Base-by-base conservation (phyloP, 2,888 invertebrate species). In the Rotaria sp. region DNA sequence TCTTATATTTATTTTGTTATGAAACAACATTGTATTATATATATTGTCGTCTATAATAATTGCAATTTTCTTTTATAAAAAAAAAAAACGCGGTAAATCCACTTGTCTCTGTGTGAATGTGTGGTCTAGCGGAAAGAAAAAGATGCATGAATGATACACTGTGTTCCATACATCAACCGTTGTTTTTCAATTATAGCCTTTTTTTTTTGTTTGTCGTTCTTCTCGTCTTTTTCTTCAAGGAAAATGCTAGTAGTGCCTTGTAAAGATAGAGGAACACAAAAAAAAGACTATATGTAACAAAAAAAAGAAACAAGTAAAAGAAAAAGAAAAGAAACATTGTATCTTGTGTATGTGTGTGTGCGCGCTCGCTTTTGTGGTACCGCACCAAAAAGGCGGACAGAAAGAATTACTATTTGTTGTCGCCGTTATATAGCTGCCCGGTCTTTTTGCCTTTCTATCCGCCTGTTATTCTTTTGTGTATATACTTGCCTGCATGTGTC, bases 341-440 rank as follows among this genome's bases (percentile, higher is more conserved):
- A 21, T 67, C 50, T 50, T 50, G 13, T 50, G 18, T 50, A 18
- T 50, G 50, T 50, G n/a, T n/a, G 50, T 50, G 50, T 50, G 35
- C 8, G 59, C 30, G 67, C 35, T 5, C 35, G 67, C 35, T 8
- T 67, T 67, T 67, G 67, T 30, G 67, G 35, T 67, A 67, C 67
- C 15, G 21, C 21, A 30, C 35, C 67, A 35, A 67, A 67, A 67
- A 67, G 67, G 35, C 67, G 35, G 67, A 67, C 67, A 67, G 67
- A 67, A 67, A 67, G 67, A 67, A 67, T 67, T 67, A 67, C 35
- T 30, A 35, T 67, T 67, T 67, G 67, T 35, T 67, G 67, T 67
- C 67, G 67, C 30, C 35, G 67, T 67, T 67, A 67, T 67, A 26
- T 67, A 67, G 67, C 67, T 67, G 67, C 35, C 67, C 35, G 67